Evolutionary conservation across 2,113 vertebrate species (phyloP), one percentile per base, ranked within the genome.

Genomic region (Muntiacus muntjak): DNA sequence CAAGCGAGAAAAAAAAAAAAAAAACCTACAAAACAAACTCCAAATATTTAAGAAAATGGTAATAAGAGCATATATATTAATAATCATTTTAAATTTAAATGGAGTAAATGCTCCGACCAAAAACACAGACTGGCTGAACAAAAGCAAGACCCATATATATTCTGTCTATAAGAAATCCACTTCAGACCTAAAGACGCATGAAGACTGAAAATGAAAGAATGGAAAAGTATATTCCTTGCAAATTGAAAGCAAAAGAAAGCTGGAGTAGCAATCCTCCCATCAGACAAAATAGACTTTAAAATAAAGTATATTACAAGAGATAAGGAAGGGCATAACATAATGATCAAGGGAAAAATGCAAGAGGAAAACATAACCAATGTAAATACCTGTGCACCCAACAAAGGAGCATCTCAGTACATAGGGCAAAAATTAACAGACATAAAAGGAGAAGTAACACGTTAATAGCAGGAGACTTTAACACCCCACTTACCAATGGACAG

Each of bases 51-150:
- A 71, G 19, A 71, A 71, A 36, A 71, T 36, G 4, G 2, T 19
- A 71, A 71, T 40, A 71, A 1, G n/a, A 23, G 6, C n/a, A 71
- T 36, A 36, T 12, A 36, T 36, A 71, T 71, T 19, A 71, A 23
- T 36, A 71, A 36, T 36, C 1, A 40, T 71, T 36, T 71, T 36
- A 71, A 71, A 36, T 0, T 1, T 71, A 71, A 36, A 23, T 36
- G n/a, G n/a, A 71, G n/a, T 23, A 71, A 71, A 71, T 71, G 67
- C 2, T 21, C 17, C 0, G 0, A 36, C n/a, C 67, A 71, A 71
- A 71, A 36, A 12, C 64, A 71, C 67, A 71, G 9, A 36, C 17
- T 71, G n/a, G 19, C n/a, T 71, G n/a, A 71, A 71, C 67, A 71
- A 71, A 23, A 71, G 19, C 17, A 71, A 71, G 19, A 71, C 19